Evolutionary conservation across 2,797 vertebrate genomes (phyloP).

Genomic region (Molossus alvarezi): DNA sequence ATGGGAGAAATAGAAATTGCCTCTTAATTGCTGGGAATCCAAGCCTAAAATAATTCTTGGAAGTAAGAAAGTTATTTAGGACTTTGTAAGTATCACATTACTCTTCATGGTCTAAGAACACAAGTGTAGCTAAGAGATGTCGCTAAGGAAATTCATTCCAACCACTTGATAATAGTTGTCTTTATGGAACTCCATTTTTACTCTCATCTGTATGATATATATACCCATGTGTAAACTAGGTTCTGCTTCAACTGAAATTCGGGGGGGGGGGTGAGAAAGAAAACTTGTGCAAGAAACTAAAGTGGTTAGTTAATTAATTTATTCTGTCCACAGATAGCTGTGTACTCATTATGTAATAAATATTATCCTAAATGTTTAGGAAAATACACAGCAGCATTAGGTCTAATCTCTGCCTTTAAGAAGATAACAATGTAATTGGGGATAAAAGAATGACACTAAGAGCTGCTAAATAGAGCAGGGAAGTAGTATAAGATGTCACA

Average conservation of each 20-base stretch:
- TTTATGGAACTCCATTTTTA: constrained; percentile 64
- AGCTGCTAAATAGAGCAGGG: constrained; percentile 61
- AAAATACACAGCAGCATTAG: background rate
- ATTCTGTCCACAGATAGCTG: background rate
- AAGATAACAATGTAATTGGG: constrained; percentile 50
- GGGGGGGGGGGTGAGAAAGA: background rate
- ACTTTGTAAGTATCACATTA: constrained; percentile 71
- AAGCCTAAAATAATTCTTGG: constrained; percentile 82
- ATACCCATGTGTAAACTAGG: background rate
- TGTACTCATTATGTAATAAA: background rate
- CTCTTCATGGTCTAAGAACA: constrained; percentile 77
- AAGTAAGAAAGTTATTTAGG: constrained; percentile 76
- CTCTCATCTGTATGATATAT: constrained; percentile 57
- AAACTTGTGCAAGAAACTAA: background rate
- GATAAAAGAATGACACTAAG: constrained; percentile 55
- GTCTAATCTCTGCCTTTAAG: constrained; percentile 32
- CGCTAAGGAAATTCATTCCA: constrained; percentile 69
- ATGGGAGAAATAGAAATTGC: constrained; percentile 78
- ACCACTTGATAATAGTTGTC: constrained; percentile 29
- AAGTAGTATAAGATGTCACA: constrained; percentile 53
- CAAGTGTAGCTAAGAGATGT: constrained; percentile 58
- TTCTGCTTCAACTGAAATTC: constrained; percentile 43
- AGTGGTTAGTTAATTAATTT: constrained; percentile 11
- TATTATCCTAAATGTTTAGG: background rate
- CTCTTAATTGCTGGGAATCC: constrained; percentile 74